phyloP scores from a whole-genome alignment of 2,888 invertebrate genomes.

The Perdita meconis region DNA sequence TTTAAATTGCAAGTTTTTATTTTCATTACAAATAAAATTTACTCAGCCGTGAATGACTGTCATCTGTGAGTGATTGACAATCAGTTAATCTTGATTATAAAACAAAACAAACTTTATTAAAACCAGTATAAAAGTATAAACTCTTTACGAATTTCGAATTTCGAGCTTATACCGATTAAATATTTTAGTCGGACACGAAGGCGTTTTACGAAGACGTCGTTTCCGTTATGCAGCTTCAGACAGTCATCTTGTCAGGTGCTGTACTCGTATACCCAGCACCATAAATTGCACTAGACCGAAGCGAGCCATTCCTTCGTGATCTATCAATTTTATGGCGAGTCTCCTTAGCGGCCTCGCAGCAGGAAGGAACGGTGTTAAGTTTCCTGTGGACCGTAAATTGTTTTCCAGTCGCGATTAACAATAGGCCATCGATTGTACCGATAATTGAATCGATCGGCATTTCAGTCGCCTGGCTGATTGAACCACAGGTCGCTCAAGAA shows the following conservation, averaged over 20 bases:
- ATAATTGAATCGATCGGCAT: conserved; percentile 28
- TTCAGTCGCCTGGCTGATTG: not conserved
- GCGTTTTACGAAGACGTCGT: conserved; percentile 35
- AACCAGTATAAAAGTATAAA: no score
- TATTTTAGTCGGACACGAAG: no score
- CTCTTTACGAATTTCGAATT: no score
- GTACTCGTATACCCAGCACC: conserved; percentile 27
- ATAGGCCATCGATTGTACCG: conserved; percentile 37
- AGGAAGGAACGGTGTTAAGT: conserved; percentile 35
- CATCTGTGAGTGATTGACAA: no score
- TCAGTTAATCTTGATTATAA: no score
- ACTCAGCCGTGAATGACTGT: no score
- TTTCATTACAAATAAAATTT: no score
- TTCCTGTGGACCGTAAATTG: conserved; percentile 33
- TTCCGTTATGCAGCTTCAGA: conserved; percentile 57
- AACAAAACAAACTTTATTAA: no score
- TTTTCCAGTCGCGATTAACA: conserved; percentile 32
- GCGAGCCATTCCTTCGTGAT: conserved; percentile 41
- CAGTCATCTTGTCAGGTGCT: conserved; percentile 55
- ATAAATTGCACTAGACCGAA: conserved; percentile 40
- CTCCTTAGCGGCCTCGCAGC: conserved; percentile 32
- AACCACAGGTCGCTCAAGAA: not conserved
- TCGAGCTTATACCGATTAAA: no score
- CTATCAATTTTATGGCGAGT: conserved; percentile 56
- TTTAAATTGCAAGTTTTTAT: no score